phyloP scores from a whole-genome alignment of 2,113 vertebrate species.

The Psilopsiagon aurifrons region DNA sequence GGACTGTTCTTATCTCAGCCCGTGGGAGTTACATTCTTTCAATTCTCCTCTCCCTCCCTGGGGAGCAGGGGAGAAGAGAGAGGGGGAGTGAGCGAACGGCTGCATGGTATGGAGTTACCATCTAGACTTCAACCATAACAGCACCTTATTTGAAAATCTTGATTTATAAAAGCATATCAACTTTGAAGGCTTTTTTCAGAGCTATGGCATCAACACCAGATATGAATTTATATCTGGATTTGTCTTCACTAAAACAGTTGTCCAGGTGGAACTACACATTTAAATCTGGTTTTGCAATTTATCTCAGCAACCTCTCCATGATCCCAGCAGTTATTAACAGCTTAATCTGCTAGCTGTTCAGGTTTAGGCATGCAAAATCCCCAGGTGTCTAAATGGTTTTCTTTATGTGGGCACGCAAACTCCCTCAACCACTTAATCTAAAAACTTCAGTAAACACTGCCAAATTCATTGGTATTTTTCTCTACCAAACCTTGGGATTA shows the following conservation, averaged over 20 bases:
- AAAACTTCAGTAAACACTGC: background rate
- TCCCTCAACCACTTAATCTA: background rate
- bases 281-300: background rate
- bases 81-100: too few relatives aligned
- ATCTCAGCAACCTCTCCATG: background rate
- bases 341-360: background rate
- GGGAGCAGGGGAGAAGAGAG: too few relatives aligned
- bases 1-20: too few relatives aligned
- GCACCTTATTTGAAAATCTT: background rate
- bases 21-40: too few relatives aligned
- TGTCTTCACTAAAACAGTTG: background rate
- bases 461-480: background rate
- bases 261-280: background rate
- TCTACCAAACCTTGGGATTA: background rate
- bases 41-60: too few relatives aligned
- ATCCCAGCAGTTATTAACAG: background rate
- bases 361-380: background rate
- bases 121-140: too few relatives aligned
- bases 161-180: background rate
- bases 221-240: background rate
- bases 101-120: too few relatives aligned
- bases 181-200: background rate
- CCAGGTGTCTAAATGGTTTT: background rate
- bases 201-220: background rate
- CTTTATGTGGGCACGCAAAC: fast-evolving